A percentile compares a stretch with the other conserved stretches of the same genome.
phyloP scores from a whole-genome alignment of 2,888 invertebrate species.

The Crioceris asparagi region DNA sequence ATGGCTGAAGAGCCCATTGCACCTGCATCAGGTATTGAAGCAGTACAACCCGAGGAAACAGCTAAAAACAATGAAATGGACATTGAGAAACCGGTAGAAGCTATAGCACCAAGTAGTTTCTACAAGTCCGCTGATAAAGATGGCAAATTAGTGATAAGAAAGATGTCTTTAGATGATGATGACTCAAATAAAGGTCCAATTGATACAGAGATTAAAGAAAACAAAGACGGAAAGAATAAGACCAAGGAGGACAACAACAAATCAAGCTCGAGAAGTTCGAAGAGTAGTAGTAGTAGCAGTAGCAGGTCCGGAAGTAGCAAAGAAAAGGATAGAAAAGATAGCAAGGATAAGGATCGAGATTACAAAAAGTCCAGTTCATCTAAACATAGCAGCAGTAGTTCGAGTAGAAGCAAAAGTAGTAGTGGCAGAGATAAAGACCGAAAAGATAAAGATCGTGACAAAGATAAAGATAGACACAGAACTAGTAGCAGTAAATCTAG shows the following conservation, averaged over 20 bases:
- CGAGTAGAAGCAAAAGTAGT: slow-evolving; percentile 22
- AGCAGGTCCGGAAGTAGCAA: slow-evolving; percentile 20
- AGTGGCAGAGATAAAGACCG: slow-evolving; percentile 26
- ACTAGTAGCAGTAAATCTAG: slow-evolving; percentile 16
- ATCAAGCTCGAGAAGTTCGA: slow-evolving; percentile 11
- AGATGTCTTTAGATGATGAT: slow-evolving; percentile 37
- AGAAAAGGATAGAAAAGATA: slow-evolving; percentile 21
- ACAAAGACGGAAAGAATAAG: slow-evolving; percentile 11
- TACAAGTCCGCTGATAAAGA: slow-evolving; percentile 50
- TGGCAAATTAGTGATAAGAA: slow-evolving; percentile 58
- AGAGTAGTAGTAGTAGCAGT: slow-evolving; percentile 20
- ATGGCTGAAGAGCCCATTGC: neutral
- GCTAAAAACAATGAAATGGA: slow-evolving; percentile 7
- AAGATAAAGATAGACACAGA: slow-evolving; percentile 27
- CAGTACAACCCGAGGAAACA: neutral
- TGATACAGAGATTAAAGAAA: slow-evolving; percentile 13
- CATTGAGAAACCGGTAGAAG: slow-evolving; percentile 11
- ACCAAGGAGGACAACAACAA: slow-evolving; percentile 11
- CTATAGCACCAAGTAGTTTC: slow-evolving; percentile 6
- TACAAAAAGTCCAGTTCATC: slow-evolving; percentile 15
- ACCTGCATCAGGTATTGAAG: neutral
- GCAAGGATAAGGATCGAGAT: slow-evolving; percentile 23
- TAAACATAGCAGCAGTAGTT: slow-evolving; percentile 22
- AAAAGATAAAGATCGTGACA: slow-evolving; percentile 12
- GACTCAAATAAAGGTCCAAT: slow-evolving; percentile 10